Evolutionary conservation across 2,113 vertebrate genomes (phyloP).

Genomic region (Merops nubicus): DNA sequence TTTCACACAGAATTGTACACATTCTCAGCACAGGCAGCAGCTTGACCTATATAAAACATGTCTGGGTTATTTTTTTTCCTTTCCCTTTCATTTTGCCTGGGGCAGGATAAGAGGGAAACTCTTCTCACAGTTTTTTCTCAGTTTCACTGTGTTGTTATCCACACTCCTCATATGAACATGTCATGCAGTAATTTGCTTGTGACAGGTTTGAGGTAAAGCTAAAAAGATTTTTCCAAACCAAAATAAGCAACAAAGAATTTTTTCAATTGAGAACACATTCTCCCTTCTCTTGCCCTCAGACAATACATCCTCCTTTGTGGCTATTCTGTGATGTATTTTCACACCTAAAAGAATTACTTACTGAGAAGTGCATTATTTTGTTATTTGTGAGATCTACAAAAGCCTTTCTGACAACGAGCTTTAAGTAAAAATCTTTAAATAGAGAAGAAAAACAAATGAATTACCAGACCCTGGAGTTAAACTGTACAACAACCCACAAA

Average conservation of each 20-base stretch:
- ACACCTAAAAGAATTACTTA: not conserved
- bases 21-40: not conserved
- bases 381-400: not conserved
- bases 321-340: not conserved
- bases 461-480: not conserved
- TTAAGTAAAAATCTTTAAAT: not conserved
- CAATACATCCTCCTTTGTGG: not conserved
- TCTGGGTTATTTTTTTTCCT: not conserved
- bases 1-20: not conserved
- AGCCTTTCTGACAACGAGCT: constrained; percentile 1
- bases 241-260: not conserved
- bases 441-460: not conserved
- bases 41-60: not conserved
- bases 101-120: not conserved
- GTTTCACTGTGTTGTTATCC: not conserved
- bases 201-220: not conserved
- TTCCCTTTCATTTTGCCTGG: not conserved
- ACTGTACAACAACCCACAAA: not conserved
- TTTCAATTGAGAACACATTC: not conserved
- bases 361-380: constrained; percentile 7
- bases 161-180: not conserved
- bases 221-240: constrained; percentile 14
- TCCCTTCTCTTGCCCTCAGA: not conserved
- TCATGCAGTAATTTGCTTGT: not conserved
- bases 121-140: not conserved